phyloP scores from a whole-genome alignment of 2,797 vertebrate genomes.

The Takifugu ocellatus region DNA sequence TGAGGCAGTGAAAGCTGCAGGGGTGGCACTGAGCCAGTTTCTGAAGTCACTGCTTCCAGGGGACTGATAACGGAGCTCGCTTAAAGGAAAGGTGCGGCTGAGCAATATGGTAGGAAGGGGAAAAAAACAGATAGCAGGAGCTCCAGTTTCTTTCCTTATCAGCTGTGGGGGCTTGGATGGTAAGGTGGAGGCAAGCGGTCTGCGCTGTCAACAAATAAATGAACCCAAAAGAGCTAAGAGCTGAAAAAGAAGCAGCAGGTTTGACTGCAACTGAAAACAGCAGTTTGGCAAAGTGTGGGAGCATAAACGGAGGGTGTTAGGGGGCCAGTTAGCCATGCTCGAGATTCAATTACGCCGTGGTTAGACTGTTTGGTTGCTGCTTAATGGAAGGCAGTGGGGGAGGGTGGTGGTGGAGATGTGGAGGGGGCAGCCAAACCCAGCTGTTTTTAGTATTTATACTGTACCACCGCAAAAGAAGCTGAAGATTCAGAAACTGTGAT shows the following conservation, averaged over 20 bases:
- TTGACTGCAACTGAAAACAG: conserved; percentile 46
- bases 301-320: conserved; percentile 38
- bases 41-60: conserved; percentile 55
- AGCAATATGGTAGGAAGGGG: conserved; percentile 18
- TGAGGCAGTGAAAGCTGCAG: conserved; percentile 57
- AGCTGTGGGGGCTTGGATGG: conserved; percentile 41
- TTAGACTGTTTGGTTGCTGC: conserved; percentile 48
- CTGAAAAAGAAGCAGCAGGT: conserved; percentile 38
- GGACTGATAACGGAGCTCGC: conserved; percentile 43
- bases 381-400: conserved; percentile 39
- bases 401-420: conserved; percentile 37
- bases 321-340: conserved; percentile 66
- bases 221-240: conserved; percentile 27
- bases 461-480: conserved; percentile 85
- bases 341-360: conserved; percentile 30
- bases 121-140: conserved; percentile 19
- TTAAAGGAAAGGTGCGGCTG: conserved; percentile 46
- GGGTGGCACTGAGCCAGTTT: conserved; percentile 49
- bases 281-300: conserved; percentile 17
- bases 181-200: conserved; percentile 28
- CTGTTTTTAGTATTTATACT: conserved; percentile 66
- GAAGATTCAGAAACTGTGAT: conserved; percentile 78
- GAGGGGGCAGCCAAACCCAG: conserved; percentile 39
- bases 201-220: conserved; percentile 40
- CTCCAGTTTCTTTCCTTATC: conserved; percentile 40